phyloP scores from a whole-genome alignment of 23 tunicate genomes.

The Styela clava region DNA sequence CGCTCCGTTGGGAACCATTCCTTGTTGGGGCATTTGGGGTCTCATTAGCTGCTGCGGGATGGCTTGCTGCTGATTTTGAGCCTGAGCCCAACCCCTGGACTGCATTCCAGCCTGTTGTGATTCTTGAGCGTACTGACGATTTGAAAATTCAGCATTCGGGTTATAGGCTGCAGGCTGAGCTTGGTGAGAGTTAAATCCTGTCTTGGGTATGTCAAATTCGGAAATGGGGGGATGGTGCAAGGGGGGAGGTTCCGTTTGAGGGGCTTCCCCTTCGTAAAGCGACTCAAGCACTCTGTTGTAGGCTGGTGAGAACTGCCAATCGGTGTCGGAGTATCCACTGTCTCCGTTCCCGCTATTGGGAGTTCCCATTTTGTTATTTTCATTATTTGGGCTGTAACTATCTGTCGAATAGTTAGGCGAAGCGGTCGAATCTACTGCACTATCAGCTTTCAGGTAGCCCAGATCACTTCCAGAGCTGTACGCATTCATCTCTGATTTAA shows the following conservation, averaged over 20 bases:
- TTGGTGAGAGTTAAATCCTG: not conserved
- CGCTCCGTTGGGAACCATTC: not conserved
- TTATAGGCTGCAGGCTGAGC: not conserved
- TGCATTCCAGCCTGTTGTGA: no score
- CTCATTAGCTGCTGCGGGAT: not conserved
- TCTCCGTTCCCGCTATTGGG: not conserved
- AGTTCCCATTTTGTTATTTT: not conserved
- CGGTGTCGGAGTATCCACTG: conserved; percentile 27
- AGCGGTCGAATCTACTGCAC: not conserved
- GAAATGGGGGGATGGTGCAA: conserved; percentile 36
- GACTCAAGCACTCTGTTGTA: conserved; percentile 7
- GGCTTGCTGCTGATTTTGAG: not conserved
- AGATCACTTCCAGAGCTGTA: not conserved
- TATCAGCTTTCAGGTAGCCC: not conserved
- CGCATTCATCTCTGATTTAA: conserved; percentile 6
- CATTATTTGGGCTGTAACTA: not conserved
- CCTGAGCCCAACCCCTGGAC: no score
- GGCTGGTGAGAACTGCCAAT: conserved; percentile 8
- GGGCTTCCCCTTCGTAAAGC: conserved; percentile 14
- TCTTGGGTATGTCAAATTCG: not conserved
- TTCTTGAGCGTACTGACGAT: no score
- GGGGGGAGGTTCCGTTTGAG: conserved; percentile 16
- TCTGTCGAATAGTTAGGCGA: not conserved
- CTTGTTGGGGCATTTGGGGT: not conserved
- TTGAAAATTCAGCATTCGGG: not conserved